A percentile compares a stretch with the other conserved stretches of the same genome.
phyloP scores from a whole-genome alignment of 2,113 vertebrate species.

The Thalassoma bifasciatum region DNA sequence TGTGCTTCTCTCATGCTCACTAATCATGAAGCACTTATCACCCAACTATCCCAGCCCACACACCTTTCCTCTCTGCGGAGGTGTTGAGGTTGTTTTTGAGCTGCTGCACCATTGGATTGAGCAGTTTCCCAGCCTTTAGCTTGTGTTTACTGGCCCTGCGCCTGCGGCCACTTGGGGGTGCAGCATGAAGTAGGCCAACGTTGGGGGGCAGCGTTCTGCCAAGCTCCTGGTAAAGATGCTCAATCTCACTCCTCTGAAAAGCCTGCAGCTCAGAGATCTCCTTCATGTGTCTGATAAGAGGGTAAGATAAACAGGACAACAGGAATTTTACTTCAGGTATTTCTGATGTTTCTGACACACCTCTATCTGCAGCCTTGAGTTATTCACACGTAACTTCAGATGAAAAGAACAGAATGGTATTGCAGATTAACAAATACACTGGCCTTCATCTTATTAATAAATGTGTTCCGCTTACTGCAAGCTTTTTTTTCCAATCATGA shows the following conservation, averaged over 20 bases:
- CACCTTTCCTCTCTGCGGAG: constrained; percentile 67
- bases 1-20: neutral
- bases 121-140: constrained; percentile 92
- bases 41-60: constrained; percentile 20
- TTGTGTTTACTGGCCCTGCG: constrained; percentile 94
- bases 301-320: neutral
- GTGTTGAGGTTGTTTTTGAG: constrained; percentile 76
- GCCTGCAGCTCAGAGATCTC: constrained; percentile 97
- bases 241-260: constrained; percentile 94
- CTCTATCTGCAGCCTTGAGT: no score
- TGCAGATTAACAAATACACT: no score
- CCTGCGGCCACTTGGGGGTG: constrained; percentile 90
- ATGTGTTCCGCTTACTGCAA: no score
- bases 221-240: constrained; percentile 89
- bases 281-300: constrained; percentile 90
- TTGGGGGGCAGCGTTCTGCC: constrained; percentile 92
- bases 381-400: no score
- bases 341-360: neutral
- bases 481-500: no score
- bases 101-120: constrained; percentile 95
- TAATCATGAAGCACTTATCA: constrained; percentile 20
- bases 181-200: constrained; percentile 90
- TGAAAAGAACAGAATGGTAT: no score
- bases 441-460: no score
- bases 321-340: neutral